Percentiles rank a stretch among this genome's conserved stretches.
phyloP scores from a whole-genome alignment of 2,797 vertebrate species.

The Periophthalmus magnuspinnatus region DNA sequence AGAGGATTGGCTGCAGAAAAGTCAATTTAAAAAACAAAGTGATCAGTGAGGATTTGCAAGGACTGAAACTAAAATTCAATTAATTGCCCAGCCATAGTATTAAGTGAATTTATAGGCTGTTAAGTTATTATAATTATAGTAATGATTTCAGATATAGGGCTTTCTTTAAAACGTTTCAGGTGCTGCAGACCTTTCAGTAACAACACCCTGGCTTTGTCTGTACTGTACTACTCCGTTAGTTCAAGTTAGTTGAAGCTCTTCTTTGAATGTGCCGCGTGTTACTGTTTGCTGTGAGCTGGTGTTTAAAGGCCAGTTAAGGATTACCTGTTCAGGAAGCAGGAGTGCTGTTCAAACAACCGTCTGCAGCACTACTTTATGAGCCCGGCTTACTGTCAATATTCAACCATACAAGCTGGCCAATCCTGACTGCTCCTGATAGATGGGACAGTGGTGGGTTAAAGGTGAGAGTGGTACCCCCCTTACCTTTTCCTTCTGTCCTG shows the following conservation, averaged over 20 bases:
- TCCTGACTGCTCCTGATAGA: slow-evolving; percentile 31
- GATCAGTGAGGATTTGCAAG: too few relatives aligned
- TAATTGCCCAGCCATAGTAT: too few relatives aligned
- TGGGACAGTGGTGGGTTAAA: slow-evolving; percentile 43
- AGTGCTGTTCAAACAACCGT: slow-evolving; percentile 36
- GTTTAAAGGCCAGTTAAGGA: slow-evolving; percentile 54
- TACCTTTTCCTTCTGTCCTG: slow-evolving; percentile 28
- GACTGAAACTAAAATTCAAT: too few relatives aligned
- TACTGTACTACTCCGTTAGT: background rate
- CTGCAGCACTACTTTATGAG: slow-evolving; percentile 19
- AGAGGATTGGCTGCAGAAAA: too few relatives aligned
- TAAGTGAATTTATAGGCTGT: too few relatives aligned
- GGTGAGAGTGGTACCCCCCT: slow-evolving; percentile 55
- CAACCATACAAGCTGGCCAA: slow-evolving; percentile 2
- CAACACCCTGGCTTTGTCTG: background rate
- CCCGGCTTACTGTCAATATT: background rate
- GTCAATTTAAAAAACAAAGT: too few relatives aligned
- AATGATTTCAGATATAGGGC: background rate
- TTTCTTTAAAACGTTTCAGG: background rate
- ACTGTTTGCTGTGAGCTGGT: slow-evolving; percentile 37
- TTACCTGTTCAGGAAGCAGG: slow-evolving; percentile 66
- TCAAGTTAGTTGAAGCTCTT: background rate
- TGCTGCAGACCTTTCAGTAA: background rate
- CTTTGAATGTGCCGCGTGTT: slow-evolving; percentile 10
- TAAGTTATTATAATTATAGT: background rate